These are phyloP conservation scores for Drosophila ficusphila DNA, from an alignment of 1,140 invertebrate species.

Conservation along the genomic window DNA sequence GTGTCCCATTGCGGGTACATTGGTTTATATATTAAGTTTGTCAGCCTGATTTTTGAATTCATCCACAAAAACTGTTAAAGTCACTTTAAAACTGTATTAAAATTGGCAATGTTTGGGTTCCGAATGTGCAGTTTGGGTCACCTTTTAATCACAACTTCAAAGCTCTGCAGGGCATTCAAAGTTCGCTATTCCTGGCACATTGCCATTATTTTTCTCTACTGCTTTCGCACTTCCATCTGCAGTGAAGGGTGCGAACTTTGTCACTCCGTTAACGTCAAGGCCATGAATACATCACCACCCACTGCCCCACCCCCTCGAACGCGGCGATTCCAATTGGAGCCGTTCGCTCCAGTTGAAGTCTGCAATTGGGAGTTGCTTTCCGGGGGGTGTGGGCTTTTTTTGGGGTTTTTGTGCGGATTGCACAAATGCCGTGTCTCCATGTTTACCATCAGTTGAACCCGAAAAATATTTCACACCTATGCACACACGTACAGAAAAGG, in stretches of 20 bases:
- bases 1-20: not conserved
- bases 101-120: too few species aligned
- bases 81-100: too few species aligned
- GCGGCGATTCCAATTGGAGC: conserved; percentile 21
- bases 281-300: conserved; percentile 70
- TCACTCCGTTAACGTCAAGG: conserved; percentile 80
- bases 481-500: conserved; percentile 8
- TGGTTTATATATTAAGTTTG: rapidly evolving
- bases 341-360: conserved; percentile 23
- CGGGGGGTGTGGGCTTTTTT: conserved; percentile 34
- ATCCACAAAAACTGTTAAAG: too few species aligned
- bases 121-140: too few species aligned
- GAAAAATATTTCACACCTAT: conserved; percentile 79
- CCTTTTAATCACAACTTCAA: too few species aligned
- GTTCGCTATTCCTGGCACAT: not conserved
- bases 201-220: conserved; percentile 8
- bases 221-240: conserved; percentile 15
- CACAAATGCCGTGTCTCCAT: conserved; percentile 45
- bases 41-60: too few species aligned
- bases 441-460: conserved; percentile 59
- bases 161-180: not conserved
- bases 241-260: conserved; percentile 79
- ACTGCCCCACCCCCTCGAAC: not conserved
- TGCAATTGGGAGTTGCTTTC: conserved; percentile 31
- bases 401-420: conserved; percentile 23